Evolutionary conservation across 92 coral and sea anemone species (phyloP), one percentile per base, ranked within the genome.

Genomic region (Paragorgia papillata): DNA sequence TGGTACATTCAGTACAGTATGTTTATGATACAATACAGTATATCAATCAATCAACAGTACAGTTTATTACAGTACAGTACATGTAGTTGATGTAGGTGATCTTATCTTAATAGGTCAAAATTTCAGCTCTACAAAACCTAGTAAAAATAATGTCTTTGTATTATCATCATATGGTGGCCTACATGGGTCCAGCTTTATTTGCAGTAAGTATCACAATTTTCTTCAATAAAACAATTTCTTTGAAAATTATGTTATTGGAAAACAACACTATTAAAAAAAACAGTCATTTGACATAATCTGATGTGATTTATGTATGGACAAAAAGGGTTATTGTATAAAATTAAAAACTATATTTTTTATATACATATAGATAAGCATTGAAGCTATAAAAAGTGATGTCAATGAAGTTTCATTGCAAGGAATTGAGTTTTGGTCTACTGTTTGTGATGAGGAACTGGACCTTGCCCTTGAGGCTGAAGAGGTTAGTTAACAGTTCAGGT

Each of bases 361-460:
- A 29, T 62, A 7, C 44, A 8, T 73, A 19, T 66, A 95, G 99
- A 95, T 95, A 39, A 86, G 90, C 22, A 43, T 91, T 24, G 89
- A 83, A 17, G 99, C 99, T 13, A 95, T 95, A 24, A 95, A 87
- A 60, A 90, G 92, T 19, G 88, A 85, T 0, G 24, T 77, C 9
- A 90, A 85, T 41, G 98, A 94, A 79, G 86, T 94, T 2, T 67
- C 90, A 17, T 76, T 94, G 25, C 98, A 95, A 84, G 99, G 99
- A 41, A 87, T 95, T 50, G 99, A 95, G 66, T 95, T 95, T 68
- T 95, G 99, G 99, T 95, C 99, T 0, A 81, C 99, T 0, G 92
- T 95, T 1, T 95, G 99, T 75, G 99, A 95, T 33, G 99, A 95
- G 67, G 99, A 95, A 80, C 90, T 95, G 83, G 99, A 95, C 68